phyloP scores from a whole-genome alignment of 2,797 vertebrate genomes.

The Benthosema pterotum region DNA sequence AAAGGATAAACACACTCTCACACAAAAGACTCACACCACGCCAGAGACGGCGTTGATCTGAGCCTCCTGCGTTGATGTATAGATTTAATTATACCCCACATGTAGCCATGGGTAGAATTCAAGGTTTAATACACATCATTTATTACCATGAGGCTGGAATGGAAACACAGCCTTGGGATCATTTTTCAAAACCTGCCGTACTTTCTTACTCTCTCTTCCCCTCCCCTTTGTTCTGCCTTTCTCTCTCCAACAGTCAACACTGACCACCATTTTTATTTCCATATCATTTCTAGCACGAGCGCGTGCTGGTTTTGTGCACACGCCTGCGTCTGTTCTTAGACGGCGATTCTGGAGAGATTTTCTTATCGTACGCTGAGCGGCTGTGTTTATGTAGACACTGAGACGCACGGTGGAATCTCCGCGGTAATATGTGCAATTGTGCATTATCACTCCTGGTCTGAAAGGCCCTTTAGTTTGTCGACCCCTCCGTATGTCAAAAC shows the following conservation, averaged over 20 bases:
- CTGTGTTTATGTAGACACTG: too few relatives aligned
- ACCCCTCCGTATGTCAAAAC: too few relatives aligned
- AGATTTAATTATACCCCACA: conserved; percentile 45
- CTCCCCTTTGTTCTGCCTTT: not conserved
- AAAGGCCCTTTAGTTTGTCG: too few relatives aligned
- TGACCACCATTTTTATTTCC: too few relatives aligned
- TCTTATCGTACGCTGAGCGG: too few relatives aligned
- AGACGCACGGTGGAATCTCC: too few relatives aligned
- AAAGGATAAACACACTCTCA: conserved; percentile 36
- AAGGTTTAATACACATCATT: conserved; percentile 33
- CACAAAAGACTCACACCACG: conserved; percentile 31
- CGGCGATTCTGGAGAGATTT: too few relatives aligned
- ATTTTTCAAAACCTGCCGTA: conserved; percentile 30
- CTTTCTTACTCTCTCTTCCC: conserved; percentile 2
- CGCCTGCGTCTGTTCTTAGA: too few relatives aligned
- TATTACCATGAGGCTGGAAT: conserved; percentile 15
- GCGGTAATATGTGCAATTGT: too few relatives aligned
- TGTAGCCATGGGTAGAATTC: conserved; percentile 35
- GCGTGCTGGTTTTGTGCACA: too few relatives aligned
- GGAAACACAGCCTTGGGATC: conserved; percentile 19
- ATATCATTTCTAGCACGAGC: too few relatives aligned
- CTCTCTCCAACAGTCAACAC: not conserved
- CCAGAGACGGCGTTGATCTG: conserved; percentile 20
- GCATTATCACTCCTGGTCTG: too few relatives aligned
- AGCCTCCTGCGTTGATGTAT: conserved; percentile 44